A percentile compares a stretch with the other conserved stretches of the same genome.
phyloP scores from a whole-genome alignment of 2,113 vertebrate species.

The Oenanthe oenanthe region DNA sequence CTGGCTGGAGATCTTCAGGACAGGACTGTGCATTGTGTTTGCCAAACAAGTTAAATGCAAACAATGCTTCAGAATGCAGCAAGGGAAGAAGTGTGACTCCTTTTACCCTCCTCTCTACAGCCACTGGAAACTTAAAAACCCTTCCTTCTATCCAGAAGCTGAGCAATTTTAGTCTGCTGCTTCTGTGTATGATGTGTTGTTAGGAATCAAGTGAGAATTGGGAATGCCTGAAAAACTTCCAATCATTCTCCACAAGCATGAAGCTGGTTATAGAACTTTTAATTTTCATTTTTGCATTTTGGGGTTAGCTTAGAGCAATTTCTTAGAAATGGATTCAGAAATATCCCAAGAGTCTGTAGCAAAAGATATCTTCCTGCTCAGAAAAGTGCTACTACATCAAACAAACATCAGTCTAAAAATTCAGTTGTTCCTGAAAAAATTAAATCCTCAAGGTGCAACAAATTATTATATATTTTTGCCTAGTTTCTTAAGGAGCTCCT shows the following conservation, averaged over 20 bases:
- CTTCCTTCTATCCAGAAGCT: not conserved
- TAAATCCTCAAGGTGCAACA: not conserved
- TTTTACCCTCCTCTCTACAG: not conserved
- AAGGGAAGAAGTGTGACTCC: not conserved
- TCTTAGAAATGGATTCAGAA: not conserved
- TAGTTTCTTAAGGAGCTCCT: not conserved
- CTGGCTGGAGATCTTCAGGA: not conserved
- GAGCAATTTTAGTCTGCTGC: not conserved
- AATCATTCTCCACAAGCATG: not conserved
- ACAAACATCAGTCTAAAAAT: not conserved
- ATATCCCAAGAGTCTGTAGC: not conserved
- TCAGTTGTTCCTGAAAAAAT: not conserved
- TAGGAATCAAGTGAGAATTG: not conserved
- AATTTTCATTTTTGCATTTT: not conserved
- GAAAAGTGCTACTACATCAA: not conserved
- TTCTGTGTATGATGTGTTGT: not conserved
- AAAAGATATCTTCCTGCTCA: not conserved
- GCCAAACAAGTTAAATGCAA: not conserved
- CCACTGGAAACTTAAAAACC: not conserved
- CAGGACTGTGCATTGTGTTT: not conserved
- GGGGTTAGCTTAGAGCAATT: not conserved
- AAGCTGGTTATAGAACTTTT: not conserved
- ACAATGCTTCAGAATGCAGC: not conserved
- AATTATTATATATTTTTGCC: not conserved
- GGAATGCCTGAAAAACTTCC: not conserved